Conservation (phyloP, 1,140 invertebrate species). For the Melitaea cinxia region DNA sequence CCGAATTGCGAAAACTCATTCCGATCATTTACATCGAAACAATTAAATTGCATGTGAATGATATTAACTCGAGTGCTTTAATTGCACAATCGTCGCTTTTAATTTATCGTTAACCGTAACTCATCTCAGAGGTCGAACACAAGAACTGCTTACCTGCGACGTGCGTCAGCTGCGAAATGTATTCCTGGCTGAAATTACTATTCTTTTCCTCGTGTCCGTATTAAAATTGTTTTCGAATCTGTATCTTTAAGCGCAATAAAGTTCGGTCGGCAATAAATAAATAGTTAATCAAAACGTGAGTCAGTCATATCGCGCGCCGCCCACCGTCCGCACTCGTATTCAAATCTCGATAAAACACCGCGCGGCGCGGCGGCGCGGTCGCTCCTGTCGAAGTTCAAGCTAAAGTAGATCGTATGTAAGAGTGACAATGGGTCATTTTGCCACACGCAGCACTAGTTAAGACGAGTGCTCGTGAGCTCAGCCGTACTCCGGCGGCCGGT, state of each 20-base stretch:
- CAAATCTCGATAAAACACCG: conserved; percentile 40
- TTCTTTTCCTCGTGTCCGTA: not conserved
- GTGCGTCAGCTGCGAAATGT: not conserved
- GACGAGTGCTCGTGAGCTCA: no score
- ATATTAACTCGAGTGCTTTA: conserved; percentile 19
- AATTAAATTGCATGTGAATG: conserved; percentile 22
- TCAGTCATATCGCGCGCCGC: conserved; percentile 19
- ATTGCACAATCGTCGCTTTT: conserved; percentile 23
- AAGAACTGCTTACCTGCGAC: no score
- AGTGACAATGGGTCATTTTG: not conserved
- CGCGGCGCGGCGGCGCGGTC: not conserved
- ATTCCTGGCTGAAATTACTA: not conserved
- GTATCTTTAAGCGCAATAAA: conserved; percentile 17
- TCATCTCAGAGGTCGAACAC: not conserved
- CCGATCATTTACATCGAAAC: conserved; percentile 20
- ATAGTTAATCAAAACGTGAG: conserved; percentile 34
- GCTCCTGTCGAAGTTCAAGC: not conserved
- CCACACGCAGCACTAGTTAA: no score
- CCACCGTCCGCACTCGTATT: conserved; percentile 33
- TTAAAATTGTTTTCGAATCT: conserved; percentile 11
- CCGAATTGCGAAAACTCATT: conserved; percentile 27
- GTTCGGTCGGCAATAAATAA: conserved; percentile 38
- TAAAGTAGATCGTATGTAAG: not conserved
- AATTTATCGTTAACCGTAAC: not conserved
- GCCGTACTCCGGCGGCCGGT: no score